Evolutionary conservation across 2,113 vertebrate species (phyloP).

Genomic region (Otocyon megalotis): DNA sequence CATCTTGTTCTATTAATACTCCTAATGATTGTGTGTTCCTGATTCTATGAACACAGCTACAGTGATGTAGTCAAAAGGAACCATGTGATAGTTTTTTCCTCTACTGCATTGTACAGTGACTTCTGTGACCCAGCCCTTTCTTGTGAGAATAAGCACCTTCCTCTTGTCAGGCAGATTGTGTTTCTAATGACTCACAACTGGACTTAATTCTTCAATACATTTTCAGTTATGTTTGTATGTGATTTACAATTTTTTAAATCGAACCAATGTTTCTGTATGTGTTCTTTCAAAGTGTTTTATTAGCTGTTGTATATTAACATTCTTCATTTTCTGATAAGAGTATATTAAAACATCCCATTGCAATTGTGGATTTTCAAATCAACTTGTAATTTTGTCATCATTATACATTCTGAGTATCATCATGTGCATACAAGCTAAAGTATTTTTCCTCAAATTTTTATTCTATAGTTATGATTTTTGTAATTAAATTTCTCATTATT

Average conservation of each 20-base stretch:
- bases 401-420: neutral
- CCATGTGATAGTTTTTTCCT: neutral
- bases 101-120: neutral
- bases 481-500: neutral
- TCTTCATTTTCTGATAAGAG: neutral
- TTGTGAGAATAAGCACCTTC: neutral
- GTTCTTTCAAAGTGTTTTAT: neutral
- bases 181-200: neutral
- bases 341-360: constrained; percentile 20
- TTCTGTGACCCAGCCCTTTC: neutral
- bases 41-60: neutral
- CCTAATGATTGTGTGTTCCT: neutral
- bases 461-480: neutral
- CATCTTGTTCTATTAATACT: neutral
- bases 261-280: neutral
- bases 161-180: neutral
- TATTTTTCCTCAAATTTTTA: neutral
- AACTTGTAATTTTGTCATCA: neutral
- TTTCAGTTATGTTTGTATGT: neutral
- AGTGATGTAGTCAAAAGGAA: neutral
- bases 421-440: neutral
- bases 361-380: neutral
- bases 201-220: neutral
- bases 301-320: neutral
- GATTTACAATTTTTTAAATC: neutral